A percentile compares a stretch with the other conserved stretches of the same genome.
phyloP scores from a whole-genome alignment of 53 echinoderm and acorn worm genomes.

The Hippasteria phrygiana region DNA sequence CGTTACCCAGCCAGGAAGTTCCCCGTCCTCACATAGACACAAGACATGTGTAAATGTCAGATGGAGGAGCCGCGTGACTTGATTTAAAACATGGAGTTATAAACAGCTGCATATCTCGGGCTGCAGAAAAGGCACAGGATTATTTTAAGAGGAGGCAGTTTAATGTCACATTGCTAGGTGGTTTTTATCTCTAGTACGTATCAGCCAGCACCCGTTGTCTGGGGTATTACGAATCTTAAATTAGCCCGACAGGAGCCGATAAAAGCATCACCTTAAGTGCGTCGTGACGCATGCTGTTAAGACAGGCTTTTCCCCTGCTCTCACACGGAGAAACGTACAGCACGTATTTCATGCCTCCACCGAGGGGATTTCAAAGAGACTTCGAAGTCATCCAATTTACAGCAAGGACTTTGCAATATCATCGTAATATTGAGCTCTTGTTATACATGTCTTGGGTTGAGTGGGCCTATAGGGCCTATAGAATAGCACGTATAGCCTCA shows the following conservation, averaged over 20 bases:
- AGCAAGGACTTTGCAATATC: too few species aligned
- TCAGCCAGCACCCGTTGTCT: not conserved
- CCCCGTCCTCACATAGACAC: not conserved
- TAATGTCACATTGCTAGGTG: not conserved
- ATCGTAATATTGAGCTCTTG: too few species aligned
- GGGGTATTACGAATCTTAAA: not conserved
- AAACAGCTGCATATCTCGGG: conserved; percentile 3
- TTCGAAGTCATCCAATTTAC: too few species aligned
- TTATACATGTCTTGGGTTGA: too few species aligned
- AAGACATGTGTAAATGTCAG: conserved; percentile 21
- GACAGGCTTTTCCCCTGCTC: not conserved
- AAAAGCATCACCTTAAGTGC: conserved; percentile 24
- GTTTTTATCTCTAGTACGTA: not conserved
- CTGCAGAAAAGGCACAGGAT: not conserved
- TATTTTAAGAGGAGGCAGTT: not conserved
- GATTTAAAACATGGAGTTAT: not conserved
- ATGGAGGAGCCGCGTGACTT: not conserved
- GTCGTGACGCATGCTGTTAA: not conserved
- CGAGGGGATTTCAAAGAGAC: not conserved
- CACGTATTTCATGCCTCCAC: not conserved
- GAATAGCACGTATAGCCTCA: too few species aligned
- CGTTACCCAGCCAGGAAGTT: not conserved
- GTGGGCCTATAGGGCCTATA: too few species aligned
- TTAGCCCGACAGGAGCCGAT: not conserved
- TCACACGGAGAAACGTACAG: not conserved